Evolutionary conservation across 2,113 vertebrate genomes (phyloP), one percentile per base, ranked within the genome.

Genomic region (Eulemur rufifrons): DNA sequence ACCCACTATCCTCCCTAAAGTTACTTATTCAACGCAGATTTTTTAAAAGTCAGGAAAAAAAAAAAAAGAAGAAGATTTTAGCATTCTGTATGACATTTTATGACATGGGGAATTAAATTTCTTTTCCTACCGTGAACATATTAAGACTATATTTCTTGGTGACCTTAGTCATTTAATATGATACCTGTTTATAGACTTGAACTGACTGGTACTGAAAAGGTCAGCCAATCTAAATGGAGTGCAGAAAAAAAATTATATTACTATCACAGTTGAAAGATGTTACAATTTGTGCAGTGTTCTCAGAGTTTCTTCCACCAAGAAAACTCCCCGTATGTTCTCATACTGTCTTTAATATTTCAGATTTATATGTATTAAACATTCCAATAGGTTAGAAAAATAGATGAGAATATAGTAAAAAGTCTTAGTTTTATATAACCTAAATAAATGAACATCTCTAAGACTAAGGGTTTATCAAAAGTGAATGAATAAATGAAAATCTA

Each of bases 181-280:
- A 98, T 96, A 89, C 91, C 93, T 97, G 63, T 98, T 98, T 98
- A 97, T 97, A 97, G 97, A 97, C 89, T 97, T 39, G 64, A 86
- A 74, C 34, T 95, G 81, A 61, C 82, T 91, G 71, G 85, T 83
- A 94, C 86, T 64, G 95, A 97, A 98, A 98, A 98, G 95, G 97
- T 98, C 97, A 94, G 81, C 71, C 32, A 98, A 97, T 77, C 39
- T 85, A 97, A 98, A 95, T 66, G 94, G 73, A 95, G 61, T 94
- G 47, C 84, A 77, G 71, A 82, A 93, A 96, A 93, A 96, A 71
- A 90, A 96, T 95, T 94, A 69, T 98, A 34, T 80, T 96, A 85
- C 78, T 96, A 73, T 82, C 63, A 59, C 29, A 45, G 6, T 37
- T 56, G 59, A 90, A 90, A 83, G 45, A 29, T 54, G 6, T 47